Percentiles rank a stretch among this genome's conserved stretches.
Evolutionary conservation across 2,888 invertebrate species (phyloP).

Genomic region (Macrosiphum euphorbiae): DNA sequence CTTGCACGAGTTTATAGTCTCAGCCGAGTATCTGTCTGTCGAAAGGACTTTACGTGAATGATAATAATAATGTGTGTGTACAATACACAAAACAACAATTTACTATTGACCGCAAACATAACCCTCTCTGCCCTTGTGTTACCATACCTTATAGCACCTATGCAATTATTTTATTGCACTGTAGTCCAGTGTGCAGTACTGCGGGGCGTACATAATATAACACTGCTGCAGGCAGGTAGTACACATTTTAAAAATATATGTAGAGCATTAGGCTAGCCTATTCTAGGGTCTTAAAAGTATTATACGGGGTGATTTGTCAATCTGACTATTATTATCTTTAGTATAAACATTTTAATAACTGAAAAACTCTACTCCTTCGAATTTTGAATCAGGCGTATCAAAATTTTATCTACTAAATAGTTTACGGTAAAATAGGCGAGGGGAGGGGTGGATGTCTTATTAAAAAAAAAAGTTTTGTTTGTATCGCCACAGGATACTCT

Average conservation of each 20-base stretch:
- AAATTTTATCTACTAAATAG: too few species aligned
- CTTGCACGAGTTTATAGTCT: not conserved
- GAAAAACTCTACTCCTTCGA: too few species aligned
- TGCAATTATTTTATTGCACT: not conserved
- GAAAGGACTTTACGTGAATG: not conserved
- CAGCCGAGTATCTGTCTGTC: not conserved
- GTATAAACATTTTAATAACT: too few species aligned
- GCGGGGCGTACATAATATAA: not conserved
- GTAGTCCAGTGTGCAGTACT: not conserved
- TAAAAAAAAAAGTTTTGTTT: too few species aligned
- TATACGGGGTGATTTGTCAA: not conserved
- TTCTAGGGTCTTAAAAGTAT: not conserved
- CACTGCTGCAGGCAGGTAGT: not conserved
- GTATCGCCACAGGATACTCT: too few species aligned
- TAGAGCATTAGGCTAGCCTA: not conserved
- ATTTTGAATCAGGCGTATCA: too few species aligned
- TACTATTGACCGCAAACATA: not conserved
- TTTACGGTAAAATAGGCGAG: too few species aligned
- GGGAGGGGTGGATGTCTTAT: too few species aligned
- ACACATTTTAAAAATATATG: not conserved
- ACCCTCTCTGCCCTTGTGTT: not conserved
- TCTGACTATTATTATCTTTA: too few species aligned
- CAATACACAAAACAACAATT: not conserved
- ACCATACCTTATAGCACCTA: not conserved
- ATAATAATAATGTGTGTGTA: not conserved